Evolutionary conservation across 2,113 vertebrate genomes (phyloP).

Genomic region (Cinclus cinclus): DNA sequence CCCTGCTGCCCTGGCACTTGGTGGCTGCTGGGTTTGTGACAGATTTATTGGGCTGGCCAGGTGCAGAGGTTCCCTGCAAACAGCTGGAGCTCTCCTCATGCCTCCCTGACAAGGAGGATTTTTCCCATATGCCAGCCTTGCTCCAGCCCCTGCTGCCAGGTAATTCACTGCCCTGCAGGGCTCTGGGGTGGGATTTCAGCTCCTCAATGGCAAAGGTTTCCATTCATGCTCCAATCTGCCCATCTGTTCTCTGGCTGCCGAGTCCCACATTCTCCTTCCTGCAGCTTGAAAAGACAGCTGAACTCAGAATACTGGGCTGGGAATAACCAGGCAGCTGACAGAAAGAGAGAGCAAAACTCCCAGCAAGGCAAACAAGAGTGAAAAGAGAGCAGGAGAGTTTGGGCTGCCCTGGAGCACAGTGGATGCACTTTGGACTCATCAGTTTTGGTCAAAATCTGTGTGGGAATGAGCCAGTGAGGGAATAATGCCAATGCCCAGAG

Average conservation of each 20-base stretch:
- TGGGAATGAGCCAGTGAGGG: background rate
- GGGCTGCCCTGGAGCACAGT: background rate
- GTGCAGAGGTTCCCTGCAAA: background rate
- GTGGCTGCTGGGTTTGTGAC: background rate
- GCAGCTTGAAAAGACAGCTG: background rate
- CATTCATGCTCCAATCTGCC: background rate
- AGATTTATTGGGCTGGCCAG: background rate
- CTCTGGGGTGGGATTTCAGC: background rate
- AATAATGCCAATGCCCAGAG: background rate
- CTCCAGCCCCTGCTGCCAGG: background rate
- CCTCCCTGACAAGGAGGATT: background rate
- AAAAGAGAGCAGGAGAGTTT: background rate
- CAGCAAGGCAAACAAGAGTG: background rate
- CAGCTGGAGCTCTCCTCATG: constrained; percentile 12
- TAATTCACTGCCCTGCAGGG: background rate
- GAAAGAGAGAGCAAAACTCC: background rate
- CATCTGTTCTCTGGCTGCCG: background rate
- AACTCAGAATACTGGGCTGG: background rate
- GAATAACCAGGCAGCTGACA: background rate
- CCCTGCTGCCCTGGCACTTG: background rate
- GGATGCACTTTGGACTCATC: background rate
- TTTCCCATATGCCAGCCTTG: background rate
- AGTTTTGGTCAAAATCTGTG: background rate
- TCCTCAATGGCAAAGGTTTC: background rate
- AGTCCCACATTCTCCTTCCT: background rate